Conservation (phyloP, 1,140 invertebrate genomes). For the Zaprionus vittiger region DNA sequence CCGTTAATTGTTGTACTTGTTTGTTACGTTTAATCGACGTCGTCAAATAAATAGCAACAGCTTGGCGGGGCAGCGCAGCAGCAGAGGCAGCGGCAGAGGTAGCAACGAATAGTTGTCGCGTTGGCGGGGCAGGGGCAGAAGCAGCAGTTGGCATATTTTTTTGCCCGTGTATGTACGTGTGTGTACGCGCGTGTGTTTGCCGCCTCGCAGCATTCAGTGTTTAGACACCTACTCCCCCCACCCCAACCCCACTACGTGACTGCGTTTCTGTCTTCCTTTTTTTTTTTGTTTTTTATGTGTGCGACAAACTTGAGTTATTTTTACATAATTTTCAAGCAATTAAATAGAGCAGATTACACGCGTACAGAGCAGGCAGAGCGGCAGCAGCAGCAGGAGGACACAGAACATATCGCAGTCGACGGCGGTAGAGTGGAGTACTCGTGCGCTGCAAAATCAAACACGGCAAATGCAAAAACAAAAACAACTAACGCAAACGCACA, state of each 20-base stretch:
- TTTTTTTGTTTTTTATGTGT: conserved; percentile 11
- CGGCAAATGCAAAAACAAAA: conserved; percentile 39
- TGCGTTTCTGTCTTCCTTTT: not conserved
- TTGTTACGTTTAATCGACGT: conserved; percentile 23
- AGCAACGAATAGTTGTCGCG: conserved; percentile 3
- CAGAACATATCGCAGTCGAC: no score
- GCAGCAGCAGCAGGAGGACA: no score
- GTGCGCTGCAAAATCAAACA: conserved; percentile 16
- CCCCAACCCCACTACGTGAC: not conserved
- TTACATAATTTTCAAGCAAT: conserved; percentile 3
- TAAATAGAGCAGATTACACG: not conserved
- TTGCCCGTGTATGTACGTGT: conserved; percentile 39
- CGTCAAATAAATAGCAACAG: conserved; percentile 37
- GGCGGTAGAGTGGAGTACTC: no score
- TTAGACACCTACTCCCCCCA: not conserved
- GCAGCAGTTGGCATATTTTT: conserved; percentile 60
- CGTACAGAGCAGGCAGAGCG: not conserved
- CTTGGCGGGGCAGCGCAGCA: not conserved
- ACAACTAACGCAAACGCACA: conserved; percentile 39
- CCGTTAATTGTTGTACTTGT: conserved; percentile 35
- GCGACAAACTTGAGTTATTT: not conserved
- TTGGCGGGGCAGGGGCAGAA: conserved; percentile 1
- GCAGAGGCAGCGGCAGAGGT: not conserved
- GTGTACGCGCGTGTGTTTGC: conserved; percentile 27
- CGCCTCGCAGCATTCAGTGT: conserved; percentile 16